These are phyloP conservation scores for Sclerurus mexicanus DNA, from an alignment of 2,113 vertebrate genomes.

Conservation along the genomic window DNA sequence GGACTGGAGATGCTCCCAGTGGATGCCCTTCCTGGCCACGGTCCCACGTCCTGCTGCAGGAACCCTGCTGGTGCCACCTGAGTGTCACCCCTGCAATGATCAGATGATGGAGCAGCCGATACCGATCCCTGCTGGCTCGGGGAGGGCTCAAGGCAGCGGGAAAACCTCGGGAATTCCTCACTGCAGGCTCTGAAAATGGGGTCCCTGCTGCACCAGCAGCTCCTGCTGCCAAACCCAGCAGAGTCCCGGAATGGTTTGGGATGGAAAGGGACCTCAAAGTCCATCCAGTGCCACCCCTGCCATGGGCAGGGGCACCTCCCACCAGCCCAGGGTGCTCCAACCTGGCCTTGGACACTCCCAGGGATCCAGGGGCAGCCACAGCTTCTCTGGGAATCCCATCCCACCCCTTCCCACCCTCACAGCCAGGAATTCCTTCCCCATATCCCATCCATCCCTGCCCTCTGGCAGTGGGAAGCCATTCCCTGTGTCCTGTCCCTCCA, in stretches of 20 bases:
- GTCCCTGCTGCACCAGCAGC: not conserved
- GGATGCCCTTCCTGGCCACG: not conserved
- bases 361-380: not conserved
- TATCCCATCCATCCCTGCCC: not conserved
- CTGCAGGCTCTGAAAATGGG: not conserved
- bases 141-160: not conserved
- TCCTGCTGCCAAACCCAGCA: not conserved
- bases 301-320: not conserved
- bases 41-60: not conserved
- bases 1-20: not conserved
- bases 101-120: not conserved
- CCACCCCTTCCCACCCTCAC: not conserved
- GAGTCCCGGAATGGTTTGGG: not conserved
- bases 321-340: fast-evolving
- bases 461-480: not conserved
- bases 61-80: not conserved
- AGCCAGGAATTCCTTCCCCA: not conserved
- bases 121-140: not conserved
- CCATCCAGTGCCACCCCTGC: not conserved
- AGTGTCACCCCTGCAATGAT: not conserved
- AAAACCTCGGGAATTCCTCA: not conserved
- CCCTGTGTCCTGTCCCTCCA: not conserved
- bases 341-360: not conserved
- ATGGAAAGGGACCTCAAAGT: not conserved
- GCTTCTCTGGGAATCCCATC: not conserved